Evolutionary conservation across 2,113 vertebrate species (phyloP), one percentile per base, ranked within the genome.

Genomic region (Nothocercus nigrocapillus): DNA sequence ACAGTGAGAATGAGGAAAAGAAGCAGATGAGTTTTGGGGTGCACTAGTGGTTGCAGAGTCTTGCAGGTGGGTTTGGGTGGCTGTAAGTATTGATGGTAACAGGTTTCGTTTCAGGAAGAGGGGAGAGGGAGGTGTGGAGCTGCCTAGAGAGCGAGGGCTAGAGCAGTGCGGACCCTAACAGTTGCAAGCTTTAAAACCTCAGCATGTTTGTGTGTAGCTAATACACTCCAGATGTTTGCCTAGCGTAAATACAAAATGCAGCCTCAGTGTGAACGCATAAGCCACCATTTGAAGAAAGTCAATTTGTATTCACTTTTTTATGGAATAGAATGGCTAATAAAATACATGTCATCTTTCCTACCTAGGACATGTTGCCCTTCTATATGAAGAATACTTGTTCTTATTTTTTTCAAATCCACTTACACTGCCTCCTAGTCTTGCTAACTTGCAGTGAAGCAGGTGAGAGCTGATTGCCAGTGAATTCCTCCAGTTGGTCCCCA

Each of bases 251-350:
- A 5, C 34, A 32, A 30, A 7, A 5, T 10, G 20, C 21, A 4
- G 44, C 34, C 62, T 17, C 0, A 11, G 44, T 11, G 6, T 36
- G 27, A 54, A 9, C 18, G 1, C 28, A 7, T 1, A 9, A n/a
- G 45, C 36, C 16, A 6, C 19, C 3, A 1, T 1, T 20, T 8
- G 69, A 32, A 9, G 62, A 25, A 53, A 2, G 42, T 61, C 30
- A 25, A 1, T 59, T 4, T 32, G 32, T 22, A 3, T 3, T 12
- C 8, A 20, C 36, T 11, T 20, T 38, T 34, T 38, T 13, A 1
- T 61, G 64, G 79, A 9, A 5, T 2, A 56, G 81, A 7, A 40
- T 3, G 34, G 81, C 59, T n/a, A 32, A 32, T 66, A 17, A 78
- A 45, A n/a, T 28, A 5, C 61, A 16, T 27, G 58, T 42, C 28